Conservation (phyloP, 2,888 invertebrate genomes). For the Eupeodes latifasciatus region DNA sequence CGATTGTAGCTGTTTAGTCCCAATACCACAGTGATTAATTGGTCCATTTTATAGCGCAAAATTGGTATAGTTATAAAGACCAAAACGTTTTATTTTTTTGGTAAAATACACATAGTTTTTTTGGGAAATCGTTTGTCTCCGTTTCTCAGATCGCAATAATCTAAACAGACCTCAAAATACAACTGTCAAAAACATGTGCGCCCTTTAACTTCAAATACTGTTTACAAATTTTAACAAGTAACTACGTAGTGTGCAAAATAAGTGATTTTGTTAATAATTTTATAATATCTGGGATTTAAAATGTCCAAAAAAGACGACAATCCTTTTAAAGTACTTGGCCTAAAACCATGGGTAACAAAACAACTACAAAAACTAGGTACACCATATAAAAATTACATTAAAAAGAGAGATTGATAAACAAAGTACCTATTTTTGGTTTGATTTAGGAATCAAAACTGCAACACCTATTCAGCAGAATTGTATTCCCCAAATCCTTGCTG, state of each 20-base stretch:
- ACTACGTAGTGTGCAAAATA: constrained; percentile 17
- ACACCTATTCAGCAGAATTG: constrained; percentile 93
- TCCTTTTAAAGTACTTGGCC: constrained; percentile 87
- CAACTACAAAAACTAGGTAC: constrained; percentile 89
- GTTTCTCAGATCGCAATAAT: not conserved
- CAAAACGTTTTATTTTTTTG: no score
- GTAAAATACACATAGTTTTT: no score
- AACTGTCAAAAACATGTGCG: constrained; percentile 21
- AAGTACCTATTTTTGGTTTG: not conserved
- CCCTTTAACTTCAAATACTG: constrained; percentile 14
- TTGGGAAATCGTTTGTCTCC: no score
- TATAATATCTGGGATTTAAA: not conserved
- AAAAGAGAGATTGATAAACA: not conserved
- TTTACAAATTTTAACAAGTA: constrained; percentile 16
- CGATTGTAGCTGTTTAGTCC: no score
- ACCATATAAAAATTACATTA: not conserved
- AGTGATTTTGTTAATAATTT: not conserved
- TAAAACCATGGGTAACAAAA: constrained; percentile 90
- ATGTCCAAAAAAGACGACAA: constrained; percentile 81
- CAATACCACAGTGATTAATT: no score
- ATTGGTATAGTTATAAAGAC: no score
- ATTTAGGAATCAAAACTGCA: constrained; percentile 89
- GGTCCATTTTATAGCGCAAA: no score
- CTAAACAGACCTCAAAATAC: not conserved
- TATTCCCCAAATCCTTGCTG: constrained; percentile 90